Base-by-base conservation (phyloP, 92 coral and sea anemone genomes). In the Diadumene lineata region DNA sequence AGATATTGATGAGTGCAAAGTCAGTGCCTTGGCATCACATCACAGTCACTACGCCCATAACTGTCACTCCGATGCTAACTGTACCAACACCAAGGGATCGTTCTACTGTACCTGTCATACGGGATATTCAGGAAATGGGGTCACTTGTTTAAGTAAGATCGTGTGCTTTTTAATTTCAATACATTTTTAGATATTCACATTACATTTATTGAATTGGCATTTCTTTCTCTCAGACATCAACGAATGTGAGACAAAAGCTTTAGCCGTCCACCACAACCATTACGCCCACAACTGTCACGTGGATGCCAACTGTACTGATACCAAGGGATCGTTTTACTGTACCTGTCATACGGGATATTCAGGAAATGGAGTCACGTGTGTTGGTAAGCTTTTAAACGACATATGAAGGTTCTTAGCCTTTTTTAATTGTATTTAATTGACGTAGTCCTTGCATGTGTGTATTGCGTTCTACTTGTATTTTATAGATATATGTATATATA, bases 311-410 rank as follows among this genome's bases (percentile, higher is more conserved):
- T 89, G 94, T 43, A 48, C 82, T 66, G 82, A 89, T n/a, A 88
- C 94, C 43, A 87, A 86, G 76, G 94, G 91, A 60, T 92, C 91
- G 31, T 92, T 82, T 71, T 78, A 83, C 55, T 92, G 97, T 73
- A 82, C 94, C 69, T 92, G 97, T 81, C 84, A 86, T 69, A 67
- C 84, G 69, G 94, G 94, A 62, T 92, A 75, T 74, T 82, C 82
- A 15, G 71, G 76, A 51, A 25, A 68, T 76, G 81, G 81, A 50
- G 81, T 76, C 64, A 76, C 69, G 55, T 76, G 81, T 30, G 62
- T 64, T 18, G 72, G 80, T 75, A 65, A 25, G 77, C 28, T n/a
- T n/a, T n/a, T n/a, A n/a, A n/a, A n/a, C n/a, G n/a, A n/a, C n/a
- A n/a, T n/a, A n/a, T n/a, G n/a, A n/a, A n/a, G n/a, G n/a, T n/a